Evolutionary conservation across 92 coral and sea anemone genomes (phyloP).

Genomic region (Epizoanthus ramosus): DNA sequence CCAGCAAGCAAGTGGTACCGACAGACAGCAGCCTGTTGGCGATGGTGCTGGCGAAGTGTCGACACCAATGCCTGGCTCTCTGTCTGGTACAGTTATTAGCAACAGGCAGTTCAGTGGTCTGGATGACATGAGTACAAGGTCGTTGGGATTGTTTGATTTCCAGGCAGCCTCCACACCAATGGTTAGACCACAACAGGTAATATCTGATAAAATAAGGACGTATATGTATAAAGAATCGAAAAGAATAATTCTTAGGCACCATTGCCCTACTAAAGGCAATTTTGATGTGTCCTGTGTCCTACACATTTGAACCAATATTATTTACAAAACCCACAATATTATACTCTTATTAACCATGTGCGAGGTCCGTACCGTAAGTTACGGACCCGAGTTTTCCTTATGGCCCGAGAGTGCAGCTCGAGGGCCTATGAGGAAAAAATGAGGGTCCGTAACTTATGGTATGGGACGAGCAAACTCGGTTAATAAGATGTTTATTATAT

Average conservation of each 20-base stretch:
- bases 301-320: too few species aligned
- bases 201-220: not conserved
- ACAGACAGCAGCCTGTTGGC: constrained; percentile 84
- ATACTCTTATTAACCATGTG: too few species aligned
- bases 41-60: constrained; percentile 72
- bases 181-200: constrained; percentile 49
- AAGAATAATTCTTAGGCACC: not conserved
- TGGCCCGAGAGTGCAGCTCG: too few species aligned
- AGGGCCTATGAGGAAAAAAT: too few species aligned
- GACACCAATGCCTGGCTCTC: constrained; percentile 19
- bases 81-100: not conserved
- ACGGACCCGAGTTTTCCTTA: too few species aligned
- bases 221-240: not conserved
- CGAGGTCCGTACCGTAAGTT: too few species aligned
- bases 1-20: constrained; percentile 48
- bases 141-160: constrained; percentile 65
- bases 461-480: too few species aligned
- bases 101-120: constrained; percentile 31
- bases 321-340: too few species aligned
- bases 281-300: too few species aligned
- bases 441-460: too few species aligned
- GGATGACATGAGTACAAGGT: constrained; percentile 50
- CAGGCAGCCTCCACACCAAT: constrained; percentile 87
- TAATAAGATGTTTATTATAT: too few species aligned
- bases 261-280: too few species aligned